Percentiles rank a stretch among this genome's conserved stretches.
These are phyloP conservation scores for Gymnoscopelus braueri DNA, from an alignment of 2,797 vertebrate species.

Conservation along the genomic window DNA sequence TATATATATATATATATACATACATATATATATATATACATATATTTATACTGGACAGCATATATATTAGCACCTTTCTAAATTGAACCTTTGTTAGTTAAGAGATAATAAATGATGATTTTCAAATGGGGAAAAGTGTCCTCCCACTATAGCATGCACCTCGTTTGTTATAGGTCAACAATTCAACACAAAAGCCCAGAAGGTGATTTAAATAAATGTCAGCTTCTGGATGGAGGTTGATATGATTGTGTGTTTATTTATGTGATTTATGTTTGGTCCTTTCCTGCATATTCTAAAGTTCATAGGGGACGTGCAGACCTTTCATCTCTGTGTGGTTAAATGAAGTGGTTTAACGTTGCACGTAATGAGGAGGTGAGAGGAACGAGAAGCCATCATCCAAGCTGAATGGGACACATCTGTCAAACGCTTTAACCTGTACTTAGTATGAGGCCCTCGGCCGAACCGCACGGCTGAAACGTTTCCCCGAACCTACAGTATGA, in stretches of 20 bases:
- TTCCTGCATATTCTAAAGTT: conserved; percentile 35
- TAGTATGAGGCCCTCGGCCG: conserved; percentile 35
- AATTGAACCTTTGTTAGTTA: too few species aligned
- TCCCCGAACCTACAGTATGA: conserved; percentile 59
- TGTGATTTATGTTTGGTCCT: conserved; percentile 38
- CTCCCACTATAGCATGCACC: too few species aligned
- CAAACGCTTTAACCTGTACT: conserved; percentile 64
- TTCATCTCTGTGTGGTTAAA: conserved; percentile 59
- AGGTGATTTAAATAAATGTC: too few species aligned
- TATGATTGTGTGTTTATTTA: conserved; percentile 3
- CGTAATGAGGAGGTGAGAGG: conserved; percentile 53
- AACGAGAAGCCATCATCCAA: conserved; percentile 24
- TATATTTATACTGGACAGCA: too few species aligned
- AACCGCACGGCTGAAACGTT: conserved; percentile 45
- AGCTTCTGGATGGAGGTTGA: too few species aligned
- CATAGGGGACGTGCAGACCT: conserved; percentile 31
- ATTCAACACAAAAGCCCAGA: too few species aligned
- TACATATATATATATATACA: too few species aligned
- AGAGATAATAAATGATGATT: too few species aligned
- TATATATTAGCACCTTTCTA: too few species aligned
- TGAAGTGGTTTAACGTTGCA: conserved; percentile 48
- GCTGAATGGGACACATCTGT: conserved; percentile 69
- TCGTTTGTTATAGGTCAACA: too few species aligned
- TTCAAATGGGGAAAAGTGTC: too few species aligned
- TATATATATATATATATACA: too few species aligned